Evolutionary conservation across 2,888 invertebrate genomes (phyloP).

Genomic region (Limulus polyphemus): DNA sequence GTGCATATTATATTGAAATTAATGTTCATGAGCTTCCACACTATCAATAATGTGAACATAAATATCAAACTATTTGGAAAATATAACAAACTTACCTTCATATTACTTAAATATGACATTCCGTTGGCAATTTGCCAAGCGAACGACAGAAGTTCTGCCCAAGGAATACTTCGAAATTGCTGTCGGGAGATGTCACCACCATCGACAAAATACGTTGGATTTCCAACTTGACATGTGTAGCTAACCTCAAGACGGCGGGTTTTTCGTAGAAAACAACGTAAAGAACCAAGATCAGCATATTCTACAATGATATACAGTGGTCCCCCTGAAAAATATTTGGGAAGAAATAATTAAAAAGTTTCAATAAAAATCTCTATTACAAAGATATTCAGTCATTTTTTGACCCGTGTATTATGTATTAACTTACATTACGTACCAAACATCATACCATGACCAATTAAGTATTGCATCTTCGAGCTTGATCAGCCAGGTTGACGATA

Average conservation of each 20-base stretch:
- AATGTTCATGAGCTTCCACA: too few species aligned
- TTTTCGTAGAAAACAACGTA: constrained; percentile 52
- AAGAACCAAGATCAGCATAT: constrained; percentile 61
- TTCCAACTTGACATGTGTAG: constrained; percentile 6
- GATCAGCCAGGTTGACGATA: too few species aligned
- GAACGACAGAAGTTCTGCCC: constrained; percentile 55
- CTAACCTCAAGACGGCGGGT: constrained; percentile 47
- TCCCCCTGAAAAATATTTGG: constrained; percentile 41
- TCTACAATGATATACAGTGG: constrained; percentile 66
- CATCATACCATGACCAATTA: too few species aligned
- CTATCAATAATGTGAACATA: too few species aligned
- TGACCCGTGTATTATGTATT: too few species aligned
- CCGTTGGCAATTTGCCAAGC: constrained; percentile 78
- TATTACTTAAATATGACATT: constrained; percentile 64
- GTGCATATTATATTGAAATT: too few species aligned
- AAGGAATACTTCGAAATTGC: not conserved
- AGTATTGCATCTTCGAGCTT: too few species aligned
- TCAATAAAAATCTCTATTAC: too few species aligned
- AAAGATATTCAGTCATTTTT: too few species aligned
- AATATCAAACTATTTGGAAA: not conserved
- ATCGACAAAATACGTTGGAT: constrained; percentile 2
- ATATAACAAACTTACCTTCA: constrained; percentile 60
- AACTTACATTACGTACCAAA: too few species aligned
- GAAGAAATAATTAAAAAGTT: too few species aligned
- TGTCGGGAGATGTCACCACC: constrained; percentile 45